These are phyloP conservation scores for Acanthosepion esculentum DNA, from an alignment of 2,888 invertebrate genomes.

Conservation along the genomic window DNA sequence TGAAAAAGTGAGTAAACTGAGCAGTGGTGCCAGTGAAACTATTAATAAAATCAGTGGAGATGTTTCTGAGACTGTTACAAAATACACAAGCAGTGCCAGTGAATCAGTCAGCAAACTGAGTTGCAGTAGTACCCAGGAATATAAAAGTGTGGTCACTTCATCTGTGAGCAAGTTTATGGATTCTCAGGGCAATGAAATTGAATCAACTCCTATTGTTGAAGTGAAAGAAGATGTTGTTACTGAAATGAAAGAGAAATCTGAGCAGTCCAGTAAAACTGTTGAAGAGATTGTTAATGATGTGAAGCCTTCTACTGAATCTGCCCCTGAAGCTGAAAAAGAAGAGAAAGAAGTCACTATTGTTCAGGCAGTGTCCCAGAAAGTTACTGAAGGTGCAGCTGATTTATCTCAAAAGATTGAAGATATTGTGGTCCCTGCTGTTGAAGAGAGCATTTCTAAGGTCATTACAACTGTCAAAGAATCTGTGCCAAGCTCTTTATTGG, in stretches of 20 bases:
- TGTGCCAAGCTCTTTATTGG: background rate
- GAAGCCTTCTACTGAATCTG: background rate
- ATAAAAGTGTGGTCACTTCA: constrained; percentile 1
- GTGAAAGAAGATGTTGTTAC: constrained; percentile 41
- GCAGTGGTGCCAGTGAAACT: background rate
- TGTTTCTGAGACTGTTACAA: constrained; percentile 14
- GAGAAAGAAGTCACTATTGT: background rate
- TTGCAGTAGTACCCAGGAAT: constrained; percentile 24
- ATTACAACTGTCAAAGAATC: background rate
- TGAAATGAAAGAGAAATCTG: background rate
- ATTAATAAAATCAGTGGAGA: background rate
- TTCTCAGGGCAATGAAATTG: background rate
- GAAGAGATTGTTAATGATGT: background rate
- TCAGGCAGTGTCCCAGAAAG: background rate
- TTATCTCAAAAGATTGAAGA: constrained; percentile 36
- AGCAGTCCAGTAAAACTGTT: constrained; percentile 37
- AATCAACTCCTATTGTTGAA: background rate
- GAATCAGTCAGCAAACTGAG: constrained; percentile 40
- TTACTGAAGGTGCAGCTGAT: constrained; percentile 21
- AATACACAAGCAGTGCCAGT: constrained; percentile 39
- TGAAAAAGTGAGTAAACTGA: constrained; percentile 24
- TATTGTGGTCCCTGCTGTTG: background rate
- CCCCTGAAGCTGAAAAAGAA: background rate
- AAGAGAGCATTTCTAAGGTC: background rate
- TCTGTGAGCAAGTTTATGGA: constrained; percentile 41